Conservation (phyloP, 2,888 invertebrate genomes). For the Stenurella melanura region DNA sequence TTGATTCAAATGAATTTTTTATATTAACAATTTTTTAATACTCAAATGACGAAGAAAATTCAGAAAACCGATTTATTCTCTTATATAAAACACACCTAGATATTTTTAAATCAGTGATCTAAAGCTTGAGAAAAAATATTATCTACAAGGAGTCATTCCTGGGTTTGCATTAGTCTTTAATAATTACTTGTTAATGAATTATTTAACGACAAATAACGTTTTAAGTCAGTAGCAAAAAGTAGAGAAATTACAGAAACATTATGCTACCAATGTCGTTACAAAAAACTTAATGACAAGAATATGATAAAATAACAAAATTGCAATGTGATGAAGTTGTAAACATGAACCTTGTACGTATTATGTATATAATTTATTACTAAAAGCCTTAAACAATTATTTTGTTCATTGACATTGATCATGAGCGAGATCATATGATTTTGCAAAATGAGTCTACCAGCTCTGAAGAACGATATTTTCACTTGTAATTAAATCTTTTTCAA, state of each 20-base stretch:
- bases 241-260: neutral
- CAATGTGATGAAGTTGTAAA: conserved; percentile 23
- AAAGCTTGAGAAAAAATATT: neutral
- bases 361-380: conserved; percentile 32
- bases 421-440: conserved; percentile 10
- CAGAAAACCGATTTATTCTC: too few relatives aligned
- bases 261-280: neutral
- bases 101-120: too few relatives aligned
- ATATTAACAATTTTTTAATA: too few relatives aligned
- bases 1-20: too few relatives aligned
- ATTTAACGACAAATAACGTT: neutral
- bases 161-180: neutral
- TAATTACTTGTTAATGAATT: neutral
- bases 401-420: conserved; percentile 54
- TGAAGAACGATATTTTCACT: neutral
- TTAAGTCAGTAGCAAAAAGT: conserved; percentile 2
- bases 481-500: neutral
- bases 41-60: too few relatives aligned
- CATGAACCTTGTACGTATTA: conserved; percentile 32
- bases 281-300: neutral
- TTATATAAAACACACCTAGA: too few relatives aligned
- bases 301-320: neutral
- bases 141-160: neutral
- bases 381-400: conserved; percentile 43
- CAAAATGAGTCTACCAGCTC: neutral